Evolutionary conservation across 2,888 invertebrate species (phyloP).

Genomic region (Cheilosia grossa): DNA sequence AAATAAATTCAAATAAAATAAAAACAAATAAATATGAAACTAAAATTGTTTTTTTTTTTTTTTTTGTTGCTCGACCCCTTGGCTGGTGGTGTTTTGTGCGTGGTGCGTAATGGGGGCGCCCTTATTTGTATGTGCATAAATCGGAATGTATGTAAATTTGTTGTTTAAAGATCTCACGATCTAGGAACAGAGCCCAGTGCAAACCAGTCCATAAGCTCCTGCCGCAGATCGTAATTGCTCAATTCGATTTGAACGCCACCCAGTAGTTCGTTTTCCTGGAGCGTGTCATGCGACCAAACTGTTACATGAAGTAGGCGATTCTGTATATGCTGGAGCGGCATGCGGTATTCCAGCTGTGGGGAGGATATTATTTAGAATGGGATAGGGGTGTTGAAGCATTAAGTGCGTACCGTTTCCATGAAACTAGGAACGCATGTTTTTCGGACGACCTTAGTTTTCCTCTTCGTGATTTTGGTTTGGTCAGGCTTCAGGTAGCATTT

Average conservation of each 20-base stretch:
- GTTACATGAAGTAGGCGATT: constrained; percentile 93
- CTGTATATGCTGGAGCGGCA: constrained; percentile 91
- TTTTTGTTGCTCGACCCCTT: constrained; percentile 41
- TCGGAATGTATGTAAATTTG: constrained; percentile 60
- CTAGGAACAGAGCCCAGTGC: constrained; percentile 85
- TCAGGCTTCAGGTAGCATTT: constrained; percentile 97
- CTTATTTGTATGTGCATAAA: constrained; percentile 47
- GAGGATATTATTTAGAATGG: constrained; percentile 5
- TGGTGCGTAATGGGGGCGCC: constrained; percentile 3
- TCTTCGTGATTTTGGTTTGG: constrained; percentile 94
- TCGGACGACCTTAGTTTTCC: constrained; percentile 97
- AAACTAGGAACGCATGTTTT: constrained; percentile 98
- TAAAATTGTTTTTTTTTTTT: constrained; percentile 33
- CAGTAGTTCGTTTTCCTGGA: constrained; percentile 97
- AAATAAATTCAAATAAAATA: constrained; percentile 31
- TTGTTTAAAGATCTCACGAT: constrained; percentile 62
- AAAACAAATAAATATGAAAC: constrained; percentile 45
- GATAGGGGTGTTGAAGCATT: constrained; percentile 6
- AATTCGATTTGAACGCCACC: constrained; percentile 95
- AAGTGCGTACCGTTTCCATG: constrained; percentile 94
- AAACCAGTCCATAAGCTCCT: constrained; percentile 94
- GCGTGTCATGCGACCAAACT: constrained; percentile 96
- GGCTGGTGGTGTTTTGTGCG: constrained; percentile 31
- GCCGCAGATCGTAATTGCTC: constrained; percentile 88
- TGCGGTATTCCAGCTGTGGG: constrained; percentile 92